Base-by-base conservation (phyloP, 1,140 invertebrate genomes). In the Calliopsis andreniformis region DNA sequence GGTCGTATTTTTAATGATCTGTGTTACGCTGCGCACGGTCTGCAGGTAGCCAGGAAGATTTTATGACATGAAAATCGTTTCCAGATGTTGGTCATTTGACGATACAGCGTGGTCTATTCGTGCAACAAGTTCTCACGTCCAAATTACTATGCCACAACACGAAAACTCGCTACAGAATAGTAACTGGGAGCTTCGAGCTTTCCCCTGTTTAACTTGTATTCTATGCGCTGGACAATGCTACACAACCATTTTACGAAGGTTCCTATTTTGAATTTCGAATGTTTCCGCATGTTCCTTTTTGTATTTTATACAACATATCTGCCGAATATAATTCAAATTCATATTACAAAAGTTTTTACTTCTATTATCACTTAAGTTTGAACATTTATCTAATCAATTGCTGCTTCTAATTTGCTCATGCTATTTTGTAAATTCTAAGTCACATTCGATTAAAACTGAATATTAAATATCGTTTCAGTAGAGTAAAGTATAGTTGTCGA, bases 61-160 rank as follows among this genome's bases (percentile, higher is more conserved):
- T 88, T 89, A 89, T 82, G 79, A 71, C 85, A 81, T 59, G 87
- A 85, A 89, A 89, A 89, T 88, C 75, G 83, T 83, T 89, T 89
- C 88, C 88, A 89, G 88, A 89, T 89, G 88, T 88, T 62, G 66
- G 83, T 80, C 62, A 76, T 66, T 83, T 68, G 61, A 68, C 67
- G 81, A 82, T 84, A 43, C 67, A 59, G 66, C 78, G 75, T 67
- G 70, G 70, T 66, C 80, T n/a, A 47, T 61, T 58, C 75, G 77
- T 61, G 78, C 43, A 72, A 66, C 63, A 61, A 70, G 82, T 88
- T 89, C 87, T 86, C 82, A 87, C 85, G 87, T 64, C 62, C 78
- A 51, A 81, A 88, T 84, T 84, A 87, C 62, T 82, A 85, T 87
- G 70, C 81, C 25, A 70, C 82, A 79, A 83, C 82, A 87, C 85